phyloP scores from a whole-genome alignment of 2,797 vertebrate species.

The Parambassis ranga region DNA sequence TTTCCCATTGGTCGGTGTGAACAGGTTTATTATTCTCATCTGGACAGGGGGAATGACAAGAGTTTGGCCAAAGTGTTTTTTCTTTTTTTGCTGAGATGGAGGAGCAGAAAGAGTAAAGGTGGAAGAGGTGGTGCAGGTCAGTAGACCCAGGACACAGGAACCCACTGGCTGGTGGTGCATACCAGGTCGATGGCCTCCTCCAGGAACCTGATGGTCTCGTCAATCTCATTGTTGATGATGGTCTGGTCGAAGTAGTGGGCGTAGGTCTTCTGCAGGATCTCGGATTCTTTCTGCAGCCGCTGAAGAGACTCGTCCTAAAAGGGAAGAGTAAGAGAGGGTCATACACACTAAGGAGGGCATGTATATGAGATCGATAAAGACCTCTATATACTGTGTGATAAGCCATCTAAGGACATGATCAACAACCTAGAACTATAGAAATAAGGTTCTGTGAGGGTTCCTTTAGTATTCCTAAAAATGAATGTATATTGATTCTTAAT shows the following conservation, averaged over 20 bases:
- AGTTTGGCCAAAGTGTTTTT: conserved; percentile 58
- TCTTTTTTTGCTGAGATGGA: conserved; percentile 22
- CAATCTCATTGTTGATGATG: conserved; percentile 99
- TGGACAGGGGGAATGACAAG: conserved; percentile 73
- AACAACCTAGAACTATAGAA: no score
- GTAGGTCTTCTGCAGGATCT: conserved; percentile 98
- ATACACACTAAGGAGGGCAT: background rate
- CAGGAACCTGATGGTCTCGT: conserved; percentile 97
- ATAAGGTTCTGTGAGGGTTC: no score
- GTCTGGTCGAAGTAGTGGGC: conserved; percentile 99
- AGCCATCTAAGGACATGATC: background rate
- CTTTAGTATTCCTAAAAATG: no score
- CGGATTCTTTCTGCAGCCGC: conserved; percentile 97
- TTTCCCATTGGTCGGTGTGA: conserved; percentile 76
- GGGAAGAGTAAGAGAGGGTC: background rate
- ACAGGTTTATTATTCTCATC: conserved; percentile 47
- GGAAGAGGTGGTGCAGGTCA: conserved; percentile 77
- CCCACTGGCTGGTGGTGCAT: conserved; percentile 95
- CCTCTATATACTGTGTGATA: background rate
- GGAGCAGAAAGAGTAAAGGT: background rate
- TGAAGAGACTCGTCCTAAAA: conserved; percentile 95
- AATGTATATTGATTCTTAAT: no score
- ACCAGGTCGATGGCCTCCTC: conserved; percentile 98
- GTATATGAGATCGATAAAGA: background rate
- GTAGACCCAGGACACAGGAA: conserved; percentile 99